These are phyloP conservation scores for Pharmacophagus antenor DNA, from an alignment of 2,888 invertebrate genomes.

Conservation along the genomic window DNA sequence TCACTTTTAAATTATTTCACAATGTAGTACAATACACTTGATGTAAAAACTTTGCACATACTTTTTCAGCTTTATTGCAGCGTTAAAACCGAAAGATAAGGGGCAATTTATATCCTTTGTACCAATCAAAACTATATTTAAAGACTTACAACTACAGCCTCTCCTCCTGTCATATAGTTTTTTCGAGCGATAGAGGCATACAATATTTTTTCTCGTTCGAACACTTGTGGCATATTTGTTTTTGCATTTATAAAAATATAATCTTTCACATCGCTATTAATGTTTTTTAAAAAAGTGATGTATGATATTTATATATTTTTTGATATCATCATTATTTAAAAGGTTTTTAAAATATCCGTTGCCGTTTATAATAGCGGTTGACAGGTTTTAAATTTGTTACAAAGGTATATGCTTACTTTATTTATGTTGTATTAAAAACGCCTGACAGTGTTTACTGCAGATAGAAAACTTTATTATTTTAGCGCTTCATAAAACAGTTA, in stretches of 20 bases:
- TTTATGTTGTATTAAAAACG: not conserved
- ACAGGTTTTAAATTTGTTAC: no score
- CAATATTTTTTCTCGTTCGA: conserved; percentile 3
- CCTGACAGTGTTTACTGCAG: not conserved
- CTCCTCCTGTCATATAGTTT: conserved; percentile 6
- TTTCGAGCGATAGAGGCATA: conserved; percentile 15
- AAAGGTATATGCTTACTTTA: no score
- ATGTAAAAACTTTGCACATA: conserved; percentile 5
- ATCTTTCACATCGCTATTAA: not conserved
- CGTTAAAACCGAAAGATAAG: conserved; percentile 24
- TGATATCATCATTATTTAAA: no score
- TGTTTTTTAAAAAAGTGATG: not conserved
- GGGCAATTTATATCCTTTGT: conserved; percentile 21
- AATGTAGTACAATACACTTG: not conserved
- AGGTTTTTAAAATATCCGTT: no score
- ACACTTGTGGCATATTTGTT: not conserved
- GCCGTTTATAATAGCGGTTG: no score
- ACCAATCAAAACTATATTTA: conserved; percentile 18
- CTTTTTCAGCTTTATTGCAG: conserved; percentile 23
- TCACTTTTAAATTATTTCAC: not conserved
- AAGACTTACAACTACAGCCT: conserved; percentile 10
- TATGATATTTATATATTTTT: not conserved
- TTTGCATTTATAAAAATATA: not conserved
- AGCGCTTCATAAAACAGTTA: conserved; percentile 24
- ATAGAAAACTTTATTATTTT: conserved; percentile 23